Evolutionary conservation across 2,797 vertebrate genomes (phyloP).

Genomic region (Bovichtus diacanthus): DNA sequence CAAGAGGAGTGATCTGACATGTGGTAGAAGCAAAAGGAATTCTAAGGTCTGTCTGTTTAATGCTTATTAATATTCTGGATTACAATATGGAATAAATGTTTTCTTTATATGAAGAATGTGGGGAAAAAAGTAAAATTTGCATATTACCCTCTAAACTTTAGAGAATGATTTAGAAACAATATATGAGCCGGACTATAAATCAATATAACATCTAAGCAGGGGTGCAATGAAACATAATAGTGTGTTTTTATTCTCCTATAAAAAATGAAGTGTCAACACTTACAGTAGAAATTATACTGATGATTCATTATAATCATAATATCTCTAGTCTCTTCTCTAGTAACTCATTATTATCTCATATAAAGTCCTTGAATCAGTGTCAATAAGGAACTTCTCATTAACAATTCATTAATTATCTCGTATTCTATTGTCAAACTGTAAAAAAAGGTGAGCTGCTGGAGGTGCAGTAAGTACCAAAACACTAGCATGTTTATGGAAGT

Average conservation of each 20-base stretch:
- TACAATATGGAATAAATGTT: not conserved
- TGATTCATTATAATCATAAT: not conserved
- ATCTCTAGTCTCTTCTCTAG: not conserved
- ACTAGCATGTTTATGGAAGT: not conserved
- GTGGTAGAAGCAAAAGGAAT: not conserved
- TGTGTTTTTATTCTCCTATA: not conserved
- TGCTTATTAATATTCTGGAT: slow-evolving; percentile 6
- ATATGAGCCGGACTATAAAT: not conserved
- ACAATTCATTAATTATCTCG: not conserved
- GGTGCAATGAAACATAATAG: not conserved
- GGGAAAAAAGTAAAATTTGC: not conserved
- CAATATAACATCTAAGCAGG: not conserved
- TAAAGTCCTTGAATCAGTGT: not conserved
- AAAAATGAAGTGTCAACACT: not conserved
- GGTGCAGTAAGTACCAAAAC: not conserved
- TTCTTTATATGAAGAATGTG: not conserved
- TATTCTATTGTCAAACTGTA: no score
- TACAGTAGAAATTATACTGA: not conserved
- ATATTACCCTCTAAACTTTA: not conserved
- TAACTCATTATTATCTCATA: not conserved
- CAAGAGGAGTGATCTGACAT: not conserved
- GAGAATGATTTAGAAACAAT: not conserved
- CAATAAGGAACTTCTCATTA: not conserved
- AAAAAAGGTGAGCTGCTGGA: not conserved
- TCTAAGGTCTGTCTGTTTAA: not conserved